These are phyloP conservation scores for Trilocha varians DNA, from an alignment of 2,888 invertebrate species.

Conservation along the genomic window DNA sequence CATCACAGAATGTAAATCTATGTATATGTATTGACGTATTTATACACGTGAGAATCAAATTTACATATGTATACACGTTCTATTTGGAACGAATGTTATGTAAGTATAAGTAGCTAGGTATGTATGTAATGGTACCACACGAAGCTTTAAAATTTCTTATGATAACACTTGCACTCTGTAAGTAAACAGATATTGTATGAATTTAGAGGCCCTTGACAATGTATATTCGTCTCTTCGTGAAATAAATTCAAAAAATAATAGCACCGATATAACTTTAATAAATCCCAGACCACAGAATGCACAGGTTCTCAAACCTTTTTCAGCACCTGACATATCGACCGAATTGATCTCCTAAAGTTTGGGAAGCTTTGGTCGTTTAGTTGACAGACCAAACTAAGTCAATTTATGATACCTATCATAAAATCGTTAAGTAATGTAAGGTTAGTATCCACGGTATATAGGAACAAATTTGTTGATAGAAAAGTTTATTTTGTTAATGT, in stretches of 20 bases:
- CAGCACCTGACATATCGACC: neutral
- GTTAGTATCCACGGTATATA: conserved; percentile 43
- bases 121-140: conserved; percentile 67
- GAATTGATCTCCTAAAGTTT: conserved; percentile 17
- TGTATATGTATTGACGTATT: conserved; percentile 68
- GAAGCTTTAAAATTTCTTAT: conserved; percentile 74
- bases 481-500: conserved; percentile 63
- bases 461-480: conserved; percentile 47
- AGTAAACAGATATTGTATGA: conserved; percentile 35
- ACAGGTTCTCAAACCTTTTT: neutral
- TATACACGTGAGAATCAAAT: conserved; percentile 65
- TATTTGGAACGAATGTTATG: conserved; percentile 72
- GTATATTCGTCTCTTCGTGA: conserved; percentile 1
- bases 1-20: conserved; percentile 68
- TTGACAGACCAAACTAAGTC: conserved; percentile 64
- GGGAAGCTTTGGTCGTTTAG: conserved; percentile 34
- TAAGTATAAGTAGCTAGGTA: conserved; percentile 67
- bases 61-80: conserved; percentile 73
- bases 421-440: conserved; percentile 51
- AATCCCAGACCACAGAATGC: no score
- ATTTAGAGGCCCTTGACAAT: conserved; percentile 1
- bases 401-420: conserved; percentile 60
- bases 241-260: no score
- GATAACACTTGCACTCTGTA: conserved; percentile 69
- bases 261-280: no score